Evolutionary conservation across 2,888 invertebrate species (phyloP), one percentile per base, ranked within the genome.

Genomic region (Pheosia tremula): DNA sequence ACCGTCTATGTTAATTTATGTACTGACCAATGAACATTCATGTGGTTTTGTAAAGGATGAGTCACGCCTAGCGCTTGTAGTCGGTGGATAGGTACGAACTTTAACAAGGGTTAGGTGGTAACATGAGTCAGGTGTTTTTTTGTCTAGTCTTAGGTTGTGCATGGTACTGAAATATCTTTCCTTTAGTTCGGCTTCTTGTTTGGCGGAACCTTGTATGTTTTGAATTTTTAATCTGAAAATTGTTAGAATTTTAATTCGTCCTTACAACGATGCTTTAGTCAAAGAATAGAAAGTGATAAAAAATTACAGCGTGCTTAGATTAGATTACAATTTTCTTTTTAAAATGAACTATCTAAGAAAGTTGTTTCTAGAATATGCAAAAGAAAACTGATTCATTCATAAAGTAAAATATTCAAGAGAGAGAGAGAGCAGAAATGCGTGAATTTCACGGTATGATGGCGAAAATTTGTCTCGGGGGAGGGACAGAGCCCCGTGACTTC

Each of bases 131-230:
- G 11, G 38, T 69, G 62, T 63, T 63, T 69, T 72, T 74, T 75
- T 71, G 74, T 61, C 63, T 72, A 64, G 65, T 65, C 58, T 71
- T 56, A 66, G 71, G 71, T 69, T 71, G 74, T 73, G 75, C 73
- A 75, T 69, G 74, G 74, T 71, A 74, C 74, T 67, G 71, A 74
- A 75, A 66, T 71, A 67, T 53, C 60, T 70, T 72, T 70, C 57
- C 64, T 74, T 69, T 59, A 63, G 64, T 65, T 75, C 61, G 45
- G 60, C 69, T 73, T 69, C 69, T 73, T 69, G 61, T 72, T 70
- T 68, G 66, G 53, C 57, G 64, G 41, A 59, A 39, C 57, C 10
- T 61, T 68, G 57, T 72, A 59, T 58, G 58, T 61, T 65, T 63
- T 13, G 54, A 64, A 69, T 64, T 59, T 59, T 68, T 59, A 45